Evolutionary conservation across 2,888 invertebrate species (phyloP), one percentile per base, ranked within the genome.

Genomic region (Epinotia brunnichana): DNA sequence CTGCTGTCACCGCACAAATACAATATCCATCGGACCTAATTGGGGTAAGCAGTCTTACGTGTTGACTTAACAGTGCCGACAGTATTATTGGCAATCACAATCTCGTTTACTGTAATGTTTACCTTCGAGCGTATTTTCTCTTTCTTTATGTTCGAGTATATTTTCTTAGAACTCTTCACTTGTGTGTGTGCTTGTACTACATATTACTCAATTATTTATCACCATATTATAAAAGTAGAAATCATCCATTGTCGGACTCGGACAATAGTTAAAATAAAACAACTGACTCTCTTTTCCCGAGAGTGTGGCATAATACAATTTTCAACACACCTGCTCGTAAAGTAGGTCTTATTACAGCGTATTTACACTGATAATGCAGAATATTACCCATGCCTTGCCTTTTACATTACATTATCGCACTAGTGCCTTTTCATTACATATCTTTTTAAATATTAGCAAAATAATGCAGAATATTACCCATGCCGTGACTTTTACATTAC

Each of bases 11-110:
- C 24, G 48, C 48, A 2, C n/a, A 39, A 61, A 61, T 54, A 53
- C 69, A 69, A 69, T 69, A 69, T 24, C 29, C 54, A 66, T 59
- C 57, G 54, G 29, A 66, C 66, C 41, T 61, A 72, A 72, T 72
- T 72, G 71, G 67, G 67, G 44, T 67, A 44, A 53, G 54, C 60
- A 41, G 61, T 21, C 53, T 53, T 60, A 57, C 41, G 63, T 70
- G 67, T 72, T 67, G 66, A 71, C 60, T 35, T 71, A 71, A 67
- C 48, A n/a, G 60, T 35, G 66, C 54, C 24, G 54, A 48, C 44
- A 44, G 54, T 61, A 61, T 48, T 60, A 61, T 67, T 72, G 48
- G 67, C 71, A 67, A 66, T 54, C 53, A 44, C 41, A 41, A 48
- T 54, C 11, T 64, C 41, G 62, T 29, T 44, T 44, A 15, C 56